Evolutionary conservation across 2,888 invertebrate species (phyloP), one percentile per base, ranked within the genome.

Genomic region (Aphodius sticticus): DNA sequence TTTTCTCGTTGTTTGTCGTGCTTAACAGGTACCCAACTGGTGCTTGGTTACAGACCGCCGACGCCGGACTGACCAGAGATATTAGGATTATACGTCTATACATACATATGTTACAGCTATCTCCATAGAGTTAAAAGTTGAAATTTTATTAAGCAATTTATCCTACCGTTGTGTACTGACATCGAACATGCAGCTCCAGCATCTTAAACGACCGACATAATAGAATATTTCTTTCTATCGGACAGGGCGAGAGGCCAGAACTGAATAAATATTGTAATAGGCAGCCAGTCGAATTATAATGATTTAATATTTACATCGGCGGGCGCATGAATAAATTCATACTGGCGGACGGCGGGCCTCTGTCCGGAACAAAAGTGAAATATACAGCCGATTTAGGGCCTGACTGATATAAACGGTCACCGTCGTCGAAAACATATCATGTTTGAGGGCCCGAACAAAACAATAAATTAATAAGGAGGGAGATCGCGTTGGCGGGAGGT

Each of bases 231-330:
- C 16, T 16, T 70, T 70, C 70, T 16, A 70, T 16, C 15, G 7
- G 7, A 70, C 16, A 70, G 70, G 70, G 16, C 15, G 14, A 70
- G 16, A 70, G n/a, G 1, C 16, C 15, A 70, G 16, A 70, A 72
- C 72, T 14, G 26, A 35, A 36, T 35, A 72, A 72, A 35, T 36
- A 16, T 70, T 70, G 15, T 70, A 15, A 70, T 70, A 16, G 15
- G 70, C 74, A 37, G 37, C 74, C 74, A 36, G 35, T 74, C 37
- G 37, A 74, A 74, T 74, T 74, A 74, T 37, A 37, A 74, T 74
- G 74, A 74, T 74, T 74, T 74, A 74, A 74, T 74, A 74, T 74
- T 26, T 74, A 74, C 74, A 74, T 74, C 74, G 74, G 74, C 74
- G 9, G 74, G 36, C 35, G 26, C 74, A 74, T 74, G 74, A 74